phyloP scores from a whole-genome alignment of 2,113 vertebrate species.

The Columba livia region DNA sequence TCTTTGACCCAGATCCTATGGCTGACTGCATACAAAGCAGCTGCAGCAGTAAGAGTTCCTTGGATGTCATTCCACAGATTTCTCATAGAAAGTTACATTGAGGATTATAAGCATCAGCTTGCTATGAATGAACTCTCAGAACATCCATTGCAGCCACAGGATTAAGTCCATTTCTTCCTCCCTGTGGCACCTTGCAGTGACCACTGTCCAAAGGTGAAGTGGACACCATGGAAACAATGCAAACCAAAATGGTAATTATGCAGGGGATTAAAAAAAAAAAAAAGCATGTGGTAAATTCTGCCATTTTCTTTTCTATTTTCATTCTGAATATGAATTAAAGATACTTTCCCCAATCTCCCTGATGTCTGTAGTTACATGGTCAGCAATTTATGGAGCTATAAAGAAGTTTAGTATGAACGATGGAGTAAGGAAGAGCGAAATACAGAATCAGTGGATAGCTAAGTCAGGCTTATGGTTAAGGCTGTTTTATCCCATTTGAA shows the following conservation, averaged over 20 bases:
- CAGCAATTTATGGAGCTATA: neutral
- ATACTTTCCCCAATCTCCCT: neutral
- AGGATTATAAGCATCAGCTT: neutral
- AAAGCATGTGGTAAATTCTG: neutral
- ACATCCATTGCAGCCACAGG: neutral
- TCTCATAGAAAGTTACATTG: neutral
- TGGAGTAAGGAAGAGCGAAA: neutral
- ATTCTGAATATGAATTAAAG: neutral
- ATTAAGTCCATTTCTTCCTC: neutral
- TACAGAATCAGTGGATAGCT: neutral
- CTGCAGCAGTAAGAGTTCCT: neutral
- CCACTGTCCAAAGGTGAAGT: neutral
- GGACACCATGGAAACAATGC: neutral
- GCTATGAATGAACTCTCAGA: neutral
- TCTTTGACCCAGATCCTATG: neutral
- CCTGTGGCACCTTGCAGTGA: neutral
- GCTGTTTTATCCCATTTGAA: neutral
- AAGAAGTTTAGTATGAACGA: neutral
- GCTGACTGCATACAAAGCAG: neutral
- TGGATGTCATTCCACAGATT: neutral
- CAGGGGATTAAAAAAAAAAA: neutral
- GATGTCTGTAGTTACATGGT: neutral
- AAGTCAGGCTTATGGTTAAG: neutral
- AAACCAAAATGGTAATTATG: neutral
- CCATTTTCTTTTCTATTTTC: neutral